Conservation (phyloP, 2,888 invertebrate species). For the Athalia cordata region DNA sequence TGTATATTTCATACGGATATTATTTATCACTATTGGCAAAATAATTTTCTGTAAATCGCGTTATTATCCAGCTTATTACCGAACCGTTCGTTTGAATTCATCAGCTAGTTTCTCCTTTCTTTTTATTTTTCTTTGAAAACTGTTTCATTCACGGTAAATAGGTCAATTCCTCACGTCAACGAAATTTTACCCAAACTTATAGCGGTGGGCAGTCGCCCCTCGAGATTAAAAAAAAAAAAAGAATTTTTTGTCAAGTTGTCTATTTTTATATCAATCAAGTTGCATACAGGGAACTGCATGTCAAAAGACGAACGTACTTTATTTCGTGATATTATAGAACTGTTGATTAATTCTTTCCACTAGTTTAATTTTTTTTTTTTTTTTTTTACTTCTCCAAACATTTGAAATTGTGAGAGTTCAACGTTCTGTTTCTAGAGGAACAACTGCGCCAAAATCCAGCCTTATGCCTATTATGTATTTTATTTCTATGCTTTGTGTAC, state of each 20-base stretch:
- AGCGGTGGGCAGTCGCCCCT: conserved; percentile 64
- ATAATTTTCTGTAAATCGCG: too few relatives aligned
- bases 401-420: background rate
- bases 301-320: too few relatives aligned
- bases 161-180: conserved; percentile 71
- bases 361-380: background rate
- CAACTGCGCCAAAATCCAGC: conserved; percentile 61
- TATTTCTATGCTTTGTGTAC: conserved; percentile 71
- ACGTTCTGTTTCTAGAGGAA: conserved; percentile 56
- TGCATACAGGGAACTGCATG: too few relatives aligned
- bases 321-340: too few relatives aligned
- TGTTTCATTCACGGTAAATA: conserved; percentile 49
- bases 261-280: conserved; percentile 14
- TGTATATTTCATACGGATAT: too few relatives aligned
- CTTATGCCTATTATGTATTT: conserved; percentile 69
- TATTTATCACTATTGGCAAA: too few relatives aligned
- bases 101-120: conserved; percentile 17
- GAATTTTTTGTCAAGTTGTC: background rate
- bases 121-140: conserved; percentile 38
- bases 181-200: conserved; percentile 65
- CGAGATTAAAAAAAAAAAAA: conserved; percentile 58
- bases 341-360: too few relatives aligned
- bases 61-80: too few relatives aligned
- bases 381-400: conserved; percentile 11
- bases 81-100: conserved; percentile 18